Evolutionary conservation across 2,888 invertebrate genomes (phyloP), one percentile per base, ranked within the genome.

Genomic region (Lasioglossum leucozonium): DNA sequence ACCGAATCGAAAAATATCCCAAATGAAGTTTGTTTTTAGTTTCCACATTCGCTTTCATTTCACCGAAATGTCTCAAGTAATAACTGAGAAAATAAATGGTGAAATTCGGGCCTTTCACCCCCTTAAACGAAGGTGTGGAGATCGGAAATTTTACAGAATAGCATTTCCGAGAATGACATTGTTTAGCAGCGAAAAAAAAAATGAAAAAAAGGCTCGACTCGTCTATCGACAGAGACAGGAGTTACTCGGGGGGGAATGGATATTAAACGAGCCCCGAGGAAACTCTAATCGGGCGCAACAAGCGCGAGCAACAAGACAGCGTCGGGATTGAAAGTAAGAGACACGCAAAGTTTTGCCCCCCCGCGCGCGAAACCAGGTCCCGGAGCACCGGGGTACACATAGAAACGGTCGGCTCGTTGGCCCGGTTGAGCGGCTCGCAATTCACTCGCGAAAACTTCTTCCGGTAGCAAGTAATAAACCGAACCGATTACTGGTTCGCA

Each of bases 381-480:
- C 22, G 51, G 8, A 8, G 51, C 22, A 51, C 6, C 22, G 51
- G 8, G 51, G 8, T 51, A 51, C 51, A 58, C 16, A 58, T n/a
- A 26, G n/a, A 26, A 58, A 26, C 16, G 58, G 13, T 16, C 58
- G 51, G 71, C 37, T 47, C 69, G 80, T 74, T 72, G 73, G 74
- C 77, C 30, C 42, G 55, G 18, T 44, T 72, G 62, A 84, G 58
- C 83, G 83, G 77, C 69, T 86, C 65, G 83, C 85, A 85, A 85
- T 83, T 80, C 84, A 81, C 77, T 77, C 74, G 77, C 71, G 74
- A 75, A 77, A 84, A 81, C 51, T 86, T 85, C 82, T 44, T 82
- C 75, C 67, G 71, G 55, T 40, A 62, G 44, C 37, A 65, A 51
- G 37, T 76, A 76, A 81, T 72, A 65, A 83, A 83, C 80, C 62